Evolutionary conservation across 2,888 invertebrate genomes (phyloP), one percentile per base, ranked within the genome.

Genomic region (Fragum whitleyi): DNA sequence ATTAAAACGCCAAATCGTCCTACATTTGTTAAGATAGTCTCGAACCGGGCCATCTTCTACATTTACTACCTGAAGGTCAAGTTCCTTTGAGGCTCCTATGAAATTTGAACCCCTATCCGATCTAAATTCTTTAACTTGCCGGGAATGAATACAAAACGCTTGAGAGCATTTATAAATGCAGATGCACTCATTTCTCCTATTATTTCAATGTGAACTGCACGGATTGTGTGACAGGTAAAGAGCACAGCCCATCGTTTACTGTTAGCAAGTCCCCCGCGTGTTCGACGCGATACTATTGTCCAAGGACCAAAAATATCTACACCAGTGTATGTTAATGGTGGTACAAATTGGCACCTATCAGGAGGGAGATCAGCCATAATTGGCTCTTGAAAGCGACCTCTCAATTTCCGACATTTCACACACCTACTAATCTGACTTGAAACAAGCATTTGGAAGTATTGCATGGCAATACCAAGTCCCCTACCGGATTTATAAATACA

Each of bases 1-100:
- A 55, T 73, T 81, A 28, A 74, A 77, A 16, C 61, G 32, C 83
- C 83, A 83, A 19, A 51, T 28, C 57, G 51, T 59, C 16, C 65
- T 61, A 26, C 39, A 57, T 28, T 42, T 29, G 21, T 57, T 7
- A 16, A 73, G 28, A 36, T 29, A 68, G 2, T 36, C 42, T n/a
- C 55, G 29, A 3, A 67, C 9, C 6, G 69, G 67, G 16, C 36
- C 21, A 59, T 68, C 53, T 53, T 61, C 62, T 28, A 57, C 36
- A 42, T 39, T 36, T 16, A 61, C 11, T 11, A 23, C 59, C 29
- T 67, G 47, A 7, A 16, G 19, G 1, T 32, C 23, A 23, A 81
- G 42, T 19, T 68, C 23, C 11, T 59, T 47, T 14, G 28, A 9
- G 7, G 69, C 21, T 51, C 77, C 65, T 16, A 80, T 42, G 23